A percentile compares a stretch with the other conserved stretches of the same genome.
Conservation (phyloP, 2,888 invertebrate genomes). For the Sarcophaga carnaria region DNA sequence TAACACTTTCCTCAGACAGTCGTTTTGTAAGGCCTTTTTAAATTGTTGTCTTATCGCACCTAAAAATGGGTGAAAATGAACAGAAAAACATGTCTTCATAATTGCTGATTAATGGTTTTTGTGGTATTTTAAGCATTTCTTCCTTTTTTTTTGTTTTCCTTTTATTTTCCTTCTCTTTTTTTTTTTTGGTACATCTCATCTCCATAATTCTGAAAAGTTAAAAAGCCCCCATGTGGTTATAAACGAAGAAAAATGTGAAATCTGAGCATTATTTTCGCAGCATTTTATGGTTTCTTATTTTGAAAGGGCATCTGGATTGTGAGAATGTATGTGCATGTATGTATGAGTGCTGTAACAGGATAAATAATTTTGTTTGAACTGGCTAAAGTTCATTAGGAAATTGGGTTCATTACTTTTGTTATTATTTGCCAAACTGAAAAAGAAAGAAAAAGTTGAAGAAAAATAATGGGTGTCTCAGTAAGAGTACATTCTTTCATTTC, state of each 20-base stretch:
- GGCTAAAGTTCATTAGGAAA: slow-evolving; percentile 45
- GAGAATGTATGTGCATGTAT: too few species aligned
- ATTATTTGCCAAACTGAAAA: not conserved
- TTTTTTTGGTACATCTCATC: not conserved
- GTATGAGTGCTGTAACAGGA: too few species aligned
- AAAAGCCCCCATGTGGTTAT: slow-evolving; percentile 61
- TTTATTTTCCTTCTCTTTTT: too few species aligned
- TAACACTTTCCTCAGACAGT: too few species aligned
- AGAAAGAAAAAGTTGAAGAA: too few species aligned
- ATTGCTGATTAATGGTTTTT: slow-evolving; percentile 64
- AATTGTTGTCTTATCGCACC: too few species aligned
- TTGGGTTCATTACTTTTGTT: slow-evolving; percentile 18
- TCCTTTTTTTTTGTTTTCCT: not conserved
- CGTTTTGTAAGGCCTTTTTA: too few species aligned
- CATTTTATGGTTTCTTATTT: too few species aligned
- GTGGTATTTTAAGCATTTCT: slow-evolving; percentile 29
- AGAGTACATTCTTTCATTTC: not conserved
- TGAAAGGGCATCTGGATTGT: too few species aligned
- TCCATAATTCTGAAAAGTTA: slow-evolving; percentile 41
- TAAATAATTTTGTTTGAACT: too few species aligned
- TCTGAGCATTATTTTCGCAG: slow-evolving; percentile 3
- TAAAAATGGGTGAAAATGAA: not conserved
- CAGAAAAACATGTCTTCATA: slow-evolving; percentile 21
- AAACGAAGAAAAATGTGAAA: slow-evolving; percentile 25
- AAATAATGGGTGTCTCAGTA: not conserved